A percentile compares a stretch with the other conserved stretches of the same genome.
These are phyloP conservation scores for Torymus texanus DNA, from an alignment of 2,888 invertebrate genomes.

Conservation along the genomic window DNA sequence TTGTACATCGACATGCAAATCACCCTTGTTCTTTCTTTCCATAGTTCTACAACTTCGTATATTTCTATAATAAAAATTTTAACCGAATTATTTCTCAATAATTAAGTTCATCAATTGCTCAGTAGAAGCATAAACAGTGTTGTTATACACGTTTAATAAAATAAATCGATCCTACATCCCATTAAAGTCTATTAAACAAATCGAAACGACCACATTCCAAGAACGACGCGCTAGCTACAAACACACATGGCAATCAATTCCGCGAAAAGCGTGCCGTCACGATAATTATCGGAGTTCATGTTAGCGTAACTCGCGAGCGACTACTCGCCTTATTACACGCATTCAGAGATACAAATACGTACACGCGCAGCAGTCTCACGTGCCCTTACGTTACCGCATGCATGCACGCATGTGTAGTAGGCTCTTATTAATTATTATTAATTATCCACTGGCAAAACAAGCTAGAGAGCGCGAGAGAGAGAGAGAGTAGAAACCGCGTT, in stretches of 20 bases:
- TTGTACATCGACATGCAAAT: neutral
- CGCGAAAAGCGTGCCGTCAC: neutral
- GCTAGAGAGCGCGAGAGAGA: neutral
- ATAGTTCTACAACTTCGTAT: neutral
- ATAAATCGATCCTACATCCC: too few relatives aligned
- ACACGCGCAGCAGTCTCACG: neutral
- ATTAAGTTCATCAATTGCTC: too few relatives aligned
- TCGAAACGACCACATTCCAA: too few relatives aligned
- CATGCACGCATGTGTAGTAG: neutral
- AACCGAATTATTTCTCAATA: too few relatives aligned
- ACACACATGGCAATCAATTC: too few relatives aligned
- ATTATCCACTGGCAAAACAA: conserved; percentile 10
- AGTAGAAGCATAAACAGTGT: too few relatives aligned
- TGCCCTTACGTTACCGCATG: neutral
- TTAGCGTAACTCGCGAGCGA: neutral
- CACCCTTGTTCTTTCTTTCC: neutral
- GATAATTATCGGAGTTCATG: conserved; percentile 27
- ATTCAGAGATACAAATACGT: neutral
- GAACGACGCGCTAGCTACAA: too few relatives aligned
- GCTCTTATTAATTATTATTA: conserved; percentile 46
- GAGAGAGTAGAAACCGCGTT: neutral
- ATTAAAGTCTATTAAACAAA: too few relatives aligned
- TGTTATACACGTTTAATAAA: too few relatives aligned
- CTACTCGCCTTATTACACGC: neutral
- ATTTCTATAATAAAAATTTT: too few relatives aligned